These are phyloP conservation scores for human DNA, from an alignment of 2,113 vertebrate genomes.

Conservation along the genomic window GRCh38 chr4:153646501-153647000, in stretches of 20 bases:
- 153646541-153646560: neutral
- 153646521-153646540: neutral
- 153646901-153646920: neutral
- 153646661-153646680: neutral
- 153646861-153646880: neutral
- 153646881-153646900: neutral
- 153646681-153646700: accelerated
- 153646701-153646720: accelerated
- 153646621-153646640: neutral
- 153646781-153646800: accelerated
- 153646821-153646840: neutral
- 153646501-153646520: neutral
- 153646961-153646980: neutral
- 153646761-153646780: neutral
- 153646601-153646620: neutral
- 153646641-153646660: neutral
- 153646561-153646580: neutral
- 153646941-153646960: neutral
- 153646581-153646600: neutral
- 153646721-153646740: neutral
- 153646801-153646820: neutral
- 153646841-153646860: neutral
- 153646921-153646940: neutral
- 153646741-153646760: neutral
- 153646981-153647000: neutral